Conservation (phyloP, 1,140 invertebrate genomes). For the Megathymus violae region DNA sequence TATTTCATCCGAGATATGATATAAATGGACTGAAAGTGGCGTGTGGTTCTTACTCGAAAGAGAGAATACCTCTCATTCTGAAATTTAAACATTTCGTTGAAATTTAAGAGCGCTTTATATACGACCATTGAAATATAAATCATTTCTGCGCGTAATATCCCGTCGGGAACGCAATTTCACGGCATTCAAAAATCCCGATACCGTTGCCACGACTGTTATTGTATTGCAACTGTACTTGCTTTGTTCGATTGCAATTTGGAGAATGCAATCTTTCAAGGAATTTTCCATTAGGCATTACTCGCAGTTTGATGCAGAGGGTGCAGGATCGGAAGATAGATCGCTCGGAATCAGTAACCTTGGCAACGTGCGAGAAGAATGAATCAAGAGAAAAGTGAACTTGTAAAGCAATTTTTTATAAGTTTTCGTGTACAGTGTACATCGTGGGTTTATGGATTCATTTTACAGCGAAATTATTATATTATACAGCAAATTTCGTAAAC, state of each 20-base stretch:
- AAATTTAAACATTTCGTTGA: slow-evolving; percentile 28
- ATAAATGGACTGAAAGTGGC: slow-evolving; percentile 33
- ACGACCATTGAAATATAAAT: slow-evolving; percentile 23
- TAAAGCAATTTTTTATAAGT: slow-evolving; percentile 6
- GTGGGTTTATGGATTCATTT: too few relatives aligned
- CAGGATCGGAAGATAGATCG: slow-evolving; percentile 22
- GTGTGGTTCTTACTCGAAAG: neutral
- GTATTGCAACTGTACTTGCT: slow-evolving; percentile 29
- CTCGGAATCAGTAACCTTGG: slow-evolving; percentile 22
- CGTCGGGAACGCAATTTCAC: slow-evolving; percentile 39
- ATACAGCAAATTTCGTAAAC: too few relatives aligned
- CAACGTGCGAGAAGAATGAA: slow-evolving; percentile 19
- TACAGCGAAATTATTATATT: too few relatives aligned
- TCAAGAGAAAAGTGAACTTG: slow-evolving; percentile 19
- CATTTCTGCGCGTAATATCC: slow-evolving; percentile 29
- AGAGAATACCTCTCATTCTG: slow-evolving; percentile 19
- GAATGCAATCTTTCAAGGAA: slow-evolving; percentile 47
- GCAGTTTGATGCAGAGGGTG: slow-evolving; percentile 31
- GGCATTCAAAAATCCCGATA: slow-evolving; percentile 37
- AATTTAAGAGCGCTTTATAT: slow-evolving; percentile 32
- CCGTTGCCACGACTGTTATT: slow-evolving; percentile 29
- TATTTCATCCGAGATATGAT: slow-evolving; percentile 14
- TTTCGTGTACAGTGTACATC: too few relatives aligned
- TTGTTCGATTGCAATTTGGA: slow-evolving; percentile 37
- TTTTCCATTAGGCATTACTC: slow-evolving; percentile 36